Evolutionary conservation across 1,140 invertebrate species (phyloP).

Genomic region (Dufourea novaeangliae): DNA sequence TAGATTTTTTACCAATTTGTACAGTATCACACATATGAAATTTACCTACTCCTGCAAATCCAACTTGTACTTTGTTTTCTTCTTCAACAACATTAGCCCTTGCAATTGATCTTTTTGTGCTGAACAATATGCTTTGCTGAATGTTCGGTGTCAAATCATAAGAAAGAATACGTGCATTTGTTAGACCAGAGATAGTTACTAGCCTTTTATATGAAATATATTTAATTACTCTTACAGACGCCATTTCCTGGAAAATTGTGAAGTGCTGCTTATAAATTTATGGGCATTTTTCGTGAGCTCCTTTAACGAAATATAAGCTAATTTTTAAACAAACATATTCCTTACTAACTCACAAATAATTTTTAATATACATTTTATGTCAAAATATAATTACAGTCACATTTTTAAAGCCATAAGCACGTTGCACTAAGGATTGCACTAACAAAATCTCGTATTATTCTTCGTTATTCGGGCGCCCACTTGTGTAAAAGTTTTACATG

Average conservation of each 20-base stretch:
- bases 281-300: no score
- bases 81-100: conserved; percentile 58
- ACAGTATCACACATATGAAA: conserved; percentile 35
- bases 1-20: neutral
- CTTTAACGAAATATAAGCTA: neutral
- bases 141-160: conserved; percentile 28
- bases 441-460: neutral
- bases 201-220: conserved; percentile 58
- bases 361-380: neutral
- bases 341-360: neutral
- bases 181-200: conserved; percentile 27
- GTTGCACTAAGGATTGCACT: neutral
- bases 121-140: conserved; percentile 53
- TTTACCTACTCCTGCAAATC: conserved; percentile 75
- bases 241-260: conserved; percentile 69
- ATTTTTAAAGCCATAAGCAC: neutral
- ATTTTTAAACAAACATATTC: neutral
- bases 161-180: conserved; percentile 36
- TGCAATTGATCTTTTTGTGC: conserved; percentile 66
- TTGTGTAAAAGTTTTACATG: neutral
- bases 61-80: conserved; percentile 67
- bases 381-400: neutral
- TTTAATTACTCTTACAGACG: conserved; percentile 64
- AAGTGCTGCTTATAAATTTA: no score
- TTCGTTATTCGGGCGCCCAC: neutral